Conservation (phyloP, 2,113 vertebrate genomes). For the Brachionichthys hirsutus region DNA sequence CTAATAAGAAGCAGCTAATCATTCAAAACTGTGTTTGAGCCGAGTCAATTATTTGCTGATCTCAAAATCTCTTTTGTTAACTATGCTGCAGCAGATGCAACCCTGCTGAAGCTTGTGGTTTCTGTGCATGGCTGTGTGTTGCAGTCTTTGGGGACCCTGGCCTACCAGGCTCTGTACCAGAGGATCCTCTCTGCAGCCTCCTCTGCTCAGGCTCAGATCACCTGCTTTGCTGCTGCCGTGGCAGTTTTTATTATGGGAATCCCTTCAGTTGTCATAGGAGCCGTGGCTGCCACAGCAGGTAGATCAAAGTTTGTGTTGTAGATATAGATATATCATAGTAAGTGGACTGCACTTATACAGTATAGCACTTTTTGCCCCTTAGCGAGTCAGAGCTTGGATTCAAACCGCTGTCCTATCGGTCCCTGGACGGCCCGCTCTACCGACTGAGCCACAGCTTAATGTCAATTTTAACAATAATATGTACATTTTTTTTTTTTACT, state of each 20-base stretch:
- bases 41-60: not conserved
- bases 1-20: not conserved
- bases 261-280: slow-evolving; percentile 77
- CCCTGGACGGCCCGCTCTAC: too few species aligned
- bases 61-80: not conserved
- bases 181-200: slow-evolving; percentile 77
- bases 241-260: slow-evolving; percentile 71
- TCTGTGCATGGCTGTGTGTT: slow-evolving; percentile 8
- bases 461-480: too few species aligned
- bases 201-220: slow-evolving; percentile 65
- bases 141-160: slow-evolving; percentile 76
- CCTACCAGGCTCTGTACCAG: slow-evolving; percentile 81
- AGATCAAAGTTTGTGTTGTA: too few species aligned
- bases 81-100: not conserved
- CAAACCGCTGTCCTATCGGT: too few species aligned
- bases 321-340: too few species aligned
- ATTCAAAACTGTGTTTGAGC: not conserved
- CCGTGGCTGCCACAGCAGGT: slow-evolving; percentile 79
- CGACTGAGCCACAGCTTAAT: too few species aligned
- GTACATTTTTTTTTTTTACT: too few species aligned
- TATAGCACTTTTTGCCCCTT: too few species aligned
- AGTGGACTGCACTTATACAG: too few species aligned
- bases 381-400: too few species aligned
- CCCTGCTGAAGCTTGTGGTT: not conserved
- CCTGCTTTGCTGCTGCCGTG: slow-evolving; percentile 70